A percentile compares a stretch with the other conserved stretches of the same genome.
Evolutionary conservation across 2,113 vertebrate genomes (phyloP).

Genomic region (Melanocharis versteri): DNA sequence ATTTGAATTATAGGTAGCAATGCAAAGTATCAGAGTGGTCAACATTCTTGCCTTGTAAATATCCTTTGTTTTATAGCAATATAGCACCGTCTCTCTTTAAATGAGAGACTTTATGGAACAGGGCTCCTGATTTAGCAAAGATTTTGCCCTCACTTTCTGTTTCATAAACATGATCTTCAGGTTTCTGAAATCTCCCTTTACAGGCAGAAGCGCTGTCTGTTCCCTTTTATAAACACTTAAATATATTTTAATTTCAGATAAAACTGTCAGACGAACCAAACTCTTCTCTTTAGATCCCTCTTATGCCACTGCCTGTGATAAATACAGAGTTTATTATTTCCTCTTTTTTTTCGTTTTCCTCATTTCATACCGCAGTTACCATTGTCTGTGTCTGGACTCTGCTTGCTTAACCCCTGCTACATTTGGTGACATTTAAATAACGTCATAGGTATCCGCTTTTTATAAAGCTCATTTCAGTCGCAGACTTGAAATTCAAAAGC

Average conservation of each 20-base stretch:
- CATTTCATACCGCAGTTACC: not conserved
- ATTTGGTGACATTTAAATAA: not conserved
- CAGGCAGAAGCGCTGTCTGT: not conserved
- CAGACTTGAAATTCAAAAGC: not conserved
- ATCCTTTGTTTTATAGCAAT: not conserved
- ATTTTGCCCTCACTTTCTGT: not conserved
- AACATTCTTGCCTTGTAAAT: not conserved
- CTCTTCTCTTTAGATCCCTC: not conserved
- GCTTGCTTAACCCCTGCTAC: not conserved
- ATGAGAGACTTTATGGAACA: not conserved
- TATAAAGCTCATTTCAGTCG: not conserved
- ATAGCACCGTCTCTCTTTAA: not conserved
- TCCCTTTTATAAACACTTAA: not conserved
- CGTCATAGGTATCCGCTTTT: not conserved
- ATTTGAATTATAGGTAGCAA: not conserved
- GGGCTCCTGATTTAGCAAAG: not conserved
- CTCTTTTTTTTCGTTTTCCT: not conserved
- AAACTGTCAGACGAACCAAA: not conserved
- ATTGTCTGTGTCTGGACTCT: not conserved
- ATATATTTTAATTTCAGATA: conserved; percentile 19
- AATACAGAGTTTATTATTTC: not conserved
- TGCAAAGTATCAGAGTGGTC: not conserved
- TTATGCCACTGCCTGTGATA: not conserved
- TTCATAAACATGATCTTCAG: not conserved
- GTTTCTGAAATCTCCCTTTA: not conserved